Percentiles rank a stretch among this genome's conserved stretches.
Evolutionary conservation across 1,140 invertebrate genomes (phyloP).

Genomic region (Diabrotica virgifera): DNA sequence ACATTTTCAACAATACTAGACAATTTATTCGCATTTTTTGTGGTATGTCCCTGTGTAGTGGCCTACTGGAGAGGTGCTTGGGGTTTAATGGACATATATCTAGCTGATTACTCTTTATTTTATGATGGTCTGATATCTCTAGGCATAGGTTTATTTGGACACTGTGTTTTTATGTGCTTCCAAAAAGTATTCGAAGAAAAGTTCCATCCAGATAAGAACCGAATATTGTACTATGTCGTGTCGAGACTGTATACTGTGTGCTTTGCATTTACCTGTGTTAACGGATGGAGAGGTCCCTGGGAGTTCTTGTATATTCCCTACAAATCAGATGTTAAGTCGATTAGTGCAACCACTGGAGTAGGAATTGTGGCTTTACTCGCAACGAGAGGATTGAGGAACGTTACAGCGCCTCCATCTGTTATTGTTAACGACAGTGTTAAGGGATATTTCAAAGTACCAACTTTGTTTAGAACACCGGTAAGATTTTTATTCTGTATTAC

Average conservation of each 20-base stretch:
- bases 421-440: constrained; percentile 68
- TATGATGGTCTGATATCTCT: constrained; percentile 65
- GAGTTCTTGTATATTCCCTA: constrained; percentile 68
- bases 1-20: constrained; percentile 66
- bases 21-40: constrained; percentile 63
- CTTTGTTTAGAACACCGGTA: constrained; percentile 64
- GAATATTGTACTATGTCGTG: constrained; percentile 65
- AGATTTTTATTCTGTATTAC: too few relatives aligned
- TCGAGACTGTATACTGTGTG: constrained; percentile 73
- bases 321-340: constrained; percentile 56
- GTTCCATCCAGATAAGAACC: constrained; percentile 64
- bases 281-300: constrained; percentile 82
- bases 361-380: constrained; percentile 63
- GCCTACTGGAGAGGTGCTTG: constrained; percentile 84
- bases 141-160: constrained; percentile 63
- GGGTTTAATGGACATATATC: constrained; percentile 71
- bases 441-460: constrained; percentile 78
- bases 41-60: constrained; percentile 76
- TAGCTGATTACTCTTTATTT: constrained; percentile 59
- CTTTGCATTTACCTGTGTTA: constrained; percentile 76
- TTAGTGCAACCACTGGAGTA: constrained; percentile 59
- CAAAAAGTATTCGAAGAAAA: constrained; percentile 61
- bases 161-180: constrained; percentile 64
- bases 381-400: constrained; percentile 69
- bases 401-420: constrained; percentile 77